phyloP scores from a whole-genome alignment of 1,140 invertebrate species.

The Spodoptera frugiperda region DNA sequence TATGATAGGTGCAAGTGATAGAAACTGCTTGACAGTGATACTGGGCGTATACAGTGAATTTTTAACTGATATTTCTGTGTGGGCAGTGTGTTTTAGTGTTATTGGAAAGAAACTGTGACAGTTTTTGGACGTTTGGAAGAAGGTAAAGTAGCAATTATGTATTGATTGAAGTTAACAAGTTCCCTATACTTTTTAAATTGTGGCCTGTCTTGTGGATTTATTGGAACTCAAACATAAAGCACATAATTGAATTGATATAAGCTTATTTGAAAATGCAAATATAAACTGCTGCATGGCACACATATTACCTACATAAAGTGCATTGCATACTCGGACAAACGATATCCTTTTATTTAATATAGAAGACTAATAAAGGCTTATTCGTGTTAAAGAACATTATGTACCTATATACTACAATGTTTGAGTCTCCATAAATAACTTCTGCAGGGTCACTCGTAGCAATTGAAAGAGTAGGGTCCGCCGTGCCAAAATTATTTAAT shows the following conservation, averaged over 20 bases:
- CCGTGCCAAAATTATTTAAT: slow-evolving; percentile 17
- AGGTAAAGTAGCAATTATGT: slow-evolving; percentile 8
- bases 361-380: no score
- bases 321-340: no score
- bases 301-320: no score
- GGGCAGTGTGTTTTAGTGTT: slow-evolving; percentile 15
- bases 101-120: slow-evolving; percentile 7
- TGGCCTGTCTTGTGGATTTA: background rate
- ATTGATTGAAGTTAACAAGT: no score
- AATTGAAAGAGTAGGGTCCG: slow-evolving; percentile 21
- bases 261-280: no score
- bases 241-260: no score
- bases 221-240: no score
- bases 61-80: slow-evolving; percentile 16
- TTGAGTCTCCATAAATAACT: background rate
- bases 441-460: background rate
- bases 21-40: slow-evolving; percentile 30
- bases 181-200: background rate
- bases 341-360: no score
- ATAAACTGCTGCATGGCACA: no score
- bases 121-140: background rate
- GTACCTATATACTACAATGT: background rate
- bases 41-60: slow-evolving; percentile 1
- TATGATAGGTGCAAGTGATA: slow-evolving; percentile 34
- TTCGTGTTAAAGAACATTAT: background rate